Base-by-base conservation (phyloP, 2,888 invertebrate genomes). In the Cantharis flavilabris region DNA sequence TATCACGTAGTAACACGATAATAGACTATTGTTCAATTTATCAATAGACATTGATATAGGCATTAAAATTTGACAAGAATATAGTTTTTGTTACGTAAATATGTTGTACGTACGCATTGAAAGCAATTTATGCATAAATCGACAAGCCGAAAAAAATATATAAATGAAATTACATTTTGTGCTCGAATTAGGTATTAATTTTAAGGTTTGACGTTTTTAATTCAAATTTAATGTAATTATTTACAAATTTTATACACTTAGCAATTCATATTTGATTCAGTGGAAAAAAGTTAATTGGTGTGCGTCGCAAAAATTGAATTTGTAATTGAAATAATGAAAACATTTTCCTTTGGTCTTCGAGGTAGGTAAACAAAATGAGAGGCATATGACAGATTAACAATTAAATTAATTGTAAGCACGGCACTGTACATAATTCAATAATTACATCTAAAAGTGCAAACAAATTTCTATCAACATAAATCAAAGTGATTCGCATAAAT, bases 391-490 rank as follows among this genome's bases (percentile, higher is more conserved):
- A 71, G 70, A 65, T 70, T 69, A 71, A 75, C 70, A 75, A 75
- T 75, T 70, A 75, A 75, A 75, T 70, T 71, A 75, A 75, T 75
- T 75, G 65, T 75, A 20, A 71, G 70, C 71, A 70, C 69, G 75
- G 75, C 64, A 70, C 64, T 75, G 70, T 71, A 75, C 14, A 75
- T 75, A 71, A 75, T 75, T 20, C 70, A 75, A 75, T 70, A 75
- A 75, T 75, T 71, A 75, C 75, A 63, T 75, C 70, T 75, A 75
- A 71, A 71, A 71, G 75, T 71, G 63, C 71, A 70, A 33, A 71
- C 71, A 71, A 69, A 75, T 69, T 71, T 71, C 71, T 70, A 75
- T 75, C 69, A 75, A 28, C 71, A 75, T 75, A 75, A 75, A 75
- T 75, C 71, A 75, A 49, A 30, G 49, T 49, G 10, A 62, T 75